Evolutionary conservation across 1,140 invertebrate species (phyloP), one percentile per base, ranked within the genome.

Genomic region (Meteorus sp.): DNA sequence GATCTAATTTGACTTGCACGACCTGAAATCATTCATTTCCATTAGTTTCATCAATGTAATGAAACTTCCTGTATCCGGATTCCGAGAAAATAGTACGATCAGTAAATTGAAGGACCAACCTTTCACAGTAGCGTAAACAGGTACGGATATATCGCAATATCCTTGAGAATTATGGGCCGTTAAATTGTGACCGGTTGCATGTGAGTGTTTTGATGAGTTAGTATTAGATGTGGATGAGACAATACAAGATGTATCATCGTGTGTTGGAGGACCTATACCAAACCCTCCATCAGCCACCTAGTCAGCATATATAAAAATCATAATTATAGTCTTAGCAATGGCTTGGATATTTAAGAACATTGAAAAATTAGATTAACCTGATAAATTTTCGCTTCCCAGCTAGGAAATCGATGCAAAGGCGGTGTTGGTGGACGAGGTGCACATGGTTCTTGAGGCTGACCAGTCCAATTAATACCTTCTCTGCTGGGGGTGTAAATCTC

Each of bases 41-140:
- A n/a, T n/a, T n/a, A n/a, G n/a, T n/a, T n/a, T n/a, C n/a, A n/a
- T n/a, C n/a, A n/a, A n/a, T n/a, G n/a, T n/a, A n/a, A n/a, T n/a
- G n/a, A n/a, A n/a, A n/a, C n/a, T n/a, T n/a, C n/a, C n/a, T n/a
- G n/a, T n/a, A n/a, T n/a, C n/a, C 4, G 74, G 73, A 68, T 53
- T 63, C 11, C 25, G 20, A 15, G 41, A 20, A 11, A 22, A 62
- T 47, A 45, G 53, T 19, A 51, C 11, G 57, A 45, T 29, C 54
- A 33, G 58, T 15, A 56, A 45, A 9, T 45, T 43, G 2, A 20
- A 54, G 19, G 22, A 80, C 77, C 83, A 75, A 93, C 90, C 95
- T 85, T 97, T 97, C 13, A 98, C 92, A 25, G 93, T 96, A 17
- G 94, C 93, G 78, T 95, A 98, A 11, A 98, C 94, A 35, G 95